Evolutionary conservation across 2,797 vertebrate species (phyloP).

Genomic region (Psittacula echo): DNA sequence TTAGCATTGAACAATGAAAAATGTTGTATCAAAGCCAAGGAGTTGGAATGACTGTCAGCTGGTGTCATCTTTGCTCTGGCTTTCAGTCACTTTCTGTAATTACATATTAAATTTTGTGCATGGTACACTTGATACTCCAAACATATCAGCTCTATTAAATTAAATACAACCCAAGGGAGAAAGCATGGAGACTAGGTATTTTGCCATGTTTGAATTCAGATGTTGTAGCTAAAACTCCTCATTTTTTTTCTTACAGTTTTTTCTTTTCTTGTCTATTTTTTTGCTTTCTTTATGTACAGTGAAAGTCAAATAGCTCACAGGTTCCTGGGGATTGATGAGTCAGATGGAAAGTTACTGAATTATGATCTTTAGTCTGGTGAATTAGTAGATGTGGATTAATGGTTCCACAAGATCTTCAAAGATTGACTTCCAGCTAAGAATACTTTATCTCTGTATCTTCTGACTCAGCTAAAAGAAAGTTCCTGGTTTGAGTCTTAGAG

Average conservation of each 20-base stretch:
- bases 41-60: neutral
- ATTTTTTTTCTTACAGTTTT: neutral
- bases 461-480: constrained; percentile 20
- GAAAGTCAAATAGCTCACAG: neutral
- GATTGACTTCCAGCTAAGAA: neutral
- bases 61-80: neutral
- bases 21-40: constrained; percentile 4
- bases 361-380: neutral
- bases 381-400: constrained; percentile 15
- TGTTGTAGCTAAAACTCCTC: neutral
- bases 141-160: neutral
- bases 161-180: neutral
- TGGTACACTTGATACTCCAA: neutral
- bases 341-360: constrained; percentile 11
- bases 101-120: neutral
- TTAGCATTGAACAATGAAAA: neutral
- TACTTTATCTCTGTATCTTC: neutral
- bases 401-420: neutral
- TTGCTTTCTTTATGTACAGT: neutral
- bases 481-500: neutral
- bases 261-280: neutral
- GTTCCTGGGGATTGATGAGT: constrained; percentile 5
- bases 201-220: neutral
- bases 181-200: neutral
- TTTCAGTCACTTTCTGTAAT: neutral